A percentile compares a stretch with the other conserved stretches of the same genome.
Conservation (phyloP, 1,140 invertebrate species). For the Ceratina japonica region DNA sequence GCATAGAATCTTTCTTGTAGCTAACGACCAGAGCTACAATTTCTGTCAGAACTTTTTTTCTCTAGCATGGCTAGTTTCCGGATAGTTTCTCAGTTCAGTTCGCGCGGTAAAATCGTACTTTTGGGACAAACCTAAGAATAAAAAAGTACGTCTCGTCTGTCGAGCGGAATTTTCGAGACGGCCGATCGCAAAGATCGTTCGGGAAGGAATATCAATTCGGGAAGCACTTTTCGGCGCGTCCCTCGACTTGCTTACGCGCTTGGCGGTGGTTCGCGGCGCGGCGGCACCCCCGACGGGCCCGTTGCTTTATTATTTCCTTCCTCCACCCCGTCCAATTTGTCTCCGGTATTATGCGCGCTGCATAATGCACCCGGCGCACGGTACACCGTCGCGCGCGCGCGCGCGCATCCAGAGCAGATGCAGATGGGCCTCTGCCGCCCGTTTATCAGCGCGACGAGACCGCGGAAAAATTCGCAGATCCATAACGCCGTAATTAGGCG, state of each 20-base stretch:
- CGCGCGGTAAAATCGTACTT: too few species aligned
- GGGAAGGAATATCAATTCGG: constrained; percentile 33
- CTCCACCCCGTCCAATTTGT: constrained; percentile 33
- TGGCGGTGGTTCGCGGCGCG: constrained; percentile 18
- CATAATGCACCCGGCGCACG: constrained; percentile 12
- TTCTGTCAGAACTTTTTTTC: too few species aligned
- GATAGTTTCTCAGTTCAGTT: too few species aligned
- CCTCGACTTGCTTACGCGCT: constrained; percentile 22
- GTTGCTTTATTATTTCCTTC: constrained; percentile 49
- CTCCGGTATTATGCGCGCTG: constrained; percentile 29
- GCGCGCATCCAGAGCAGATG: neutral
- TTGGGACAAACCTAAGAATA: too few species aligned
- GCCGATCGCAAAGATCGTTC: too few species aligned
- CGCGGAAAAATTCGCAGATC: constrained; percentile 10
- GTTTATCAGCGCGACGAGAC: constrained; percentile 10
- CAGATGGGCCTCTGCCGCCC: neutral
- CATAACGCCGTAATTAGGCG: neutral
- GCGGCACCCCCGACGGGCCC: too few species aligned
- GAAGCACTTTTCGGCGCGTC: constrained; percentile 34
- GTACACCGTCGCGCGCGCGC: too few species aligned
- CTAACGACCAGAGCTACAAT: too few species aligned
- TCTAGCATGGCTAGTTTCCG: too few species aligned
- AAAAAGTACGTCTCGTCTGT: too few species aligned
- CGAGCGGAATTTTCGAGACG: too few species aligned
- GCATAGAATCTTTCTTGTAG: too few species aligned